A percentile compares a stretch with the other conserved stretches of the same genome.
Evolutionary conservation across 2,888 invertebrate genomes (phyloP).

Genomic region (Gortyna flavago): DNA sequence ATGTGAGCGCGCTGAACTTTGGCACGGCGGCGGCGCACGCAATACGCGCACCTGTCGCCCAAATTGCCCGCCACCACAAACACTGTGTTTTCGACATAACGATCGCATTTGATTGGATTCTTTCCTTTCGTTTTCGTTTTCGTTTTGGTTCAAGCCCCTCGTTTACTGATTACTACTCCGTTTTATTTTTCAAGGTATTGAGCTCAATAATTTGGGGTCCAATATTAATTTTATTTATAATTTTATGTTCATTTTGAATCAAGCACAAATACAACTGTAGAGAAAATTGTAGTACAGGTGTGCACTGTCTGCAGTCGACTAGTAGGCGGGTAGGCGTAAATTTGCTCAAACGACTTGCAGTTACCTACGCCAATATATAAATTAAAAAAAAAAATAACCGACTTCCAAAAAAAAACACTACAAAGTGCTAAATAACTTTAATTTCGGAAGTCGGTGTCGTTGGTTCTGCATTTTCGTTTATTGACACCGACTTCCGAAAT

Average conservation of each 20-base stretch:
- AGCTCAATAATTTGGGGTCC: background rate
- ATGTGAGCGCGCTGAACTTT: constrained; percentile 78
- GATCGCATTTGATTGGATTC: constrained; percentile 41
- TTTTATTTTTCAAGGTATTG: background rate
- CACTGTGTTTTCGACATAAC: constrained; percentile 37
- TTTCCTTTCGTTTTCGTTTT: constrained; percentile 34
- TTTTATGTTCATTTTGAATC: background rate
- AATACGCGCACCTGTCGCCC: constrained; percentile 65
- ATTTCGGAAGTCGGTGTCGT: no score
- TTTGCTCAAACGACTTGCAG: background rate
- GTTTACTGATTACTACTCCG: background rate
- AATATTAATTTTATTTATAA: background rate
- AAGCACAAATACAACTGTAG: background rate
- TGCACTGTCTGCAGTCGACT: background rate
- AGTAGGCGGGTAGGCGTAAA: background rate
- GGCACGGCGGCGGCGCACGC: constrained; percentile 62
- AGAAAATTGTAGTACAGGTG: background rate
- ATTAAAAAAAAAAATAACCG: no score
- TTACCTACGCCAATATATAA: no score
- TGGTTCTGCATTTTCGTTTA: no score
- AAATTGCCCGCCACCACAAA: constrained; percentile 41
- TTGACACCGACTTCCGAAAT: no score
- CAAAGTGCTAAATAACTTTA: no score
- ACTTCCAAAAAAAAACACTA: no score
- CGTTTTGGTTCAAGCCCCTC: background rate